A percentile compares a stretch with the other conserved stretches of the same genome.
Conservation (phyloP, 2,888 invertebrate species). For the Pasiphila rectangulata region DNA sequence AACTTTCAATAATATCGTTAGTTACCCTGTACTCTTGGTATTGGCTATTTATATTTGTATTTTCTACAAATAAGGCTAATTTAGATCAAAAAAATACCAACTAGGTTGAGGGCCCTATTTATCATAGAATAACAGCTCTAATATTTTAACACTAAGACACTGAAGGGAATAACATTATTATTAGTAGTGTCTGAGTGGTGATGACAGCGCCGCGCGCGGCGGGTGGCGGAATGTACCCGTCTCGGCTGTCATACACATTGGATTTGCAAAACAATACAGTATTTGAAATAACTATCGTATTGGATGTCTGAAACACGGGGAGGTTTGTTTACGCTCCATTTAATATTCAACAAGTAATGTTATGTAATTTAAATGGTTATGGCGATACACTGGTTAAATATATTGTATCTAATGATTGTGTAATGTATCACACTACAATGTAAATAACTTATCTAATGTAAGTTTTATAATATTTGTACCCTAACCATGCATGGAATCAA, state of each 20-base stretch:
- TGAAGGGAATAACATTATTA: constrained; percentile 37
- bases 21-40: too few relatives aligned
- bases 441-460: too few relatives aligned
- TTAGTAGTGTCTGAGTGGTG: constrained; percentile 57
- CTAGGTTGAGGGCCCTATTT: too few relatives aligned
- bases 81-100: too few relatives aligned
- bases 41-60: too few relatives aligned
- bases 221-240: constrained; percentile 61
- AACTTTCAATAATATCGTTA: too few relatives aligned
- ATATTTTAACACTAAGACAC: constrained; percentile 1
- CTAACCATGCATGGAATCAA: too few relatives aligned
- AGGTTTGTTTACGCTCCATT: constrained; percentile 48
- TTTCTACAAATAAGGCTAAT: too few relatives aligned
- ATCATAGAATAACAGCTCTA: not conserved
- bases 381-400: too few relatives aligned
- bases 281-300: constrained; percentile 69
- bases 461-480: too few relatives aligned
- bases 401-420: too few relatives aligned
- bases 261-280: constrained; percentile 56
- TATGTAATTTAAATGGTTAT: constrained; percentile 10
- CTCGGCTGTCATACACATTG: constrained; percentile 43
- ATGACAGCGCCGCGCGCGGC: constrained; percentile 66
- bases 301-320: constrained; percentile 61
- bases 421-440: too few relatives aligned
- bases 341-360: constrained; percentile 30